Evolutionary conservation across 2,113 vertebrate genomes (phyloP), one percentile per base, ranked within the genome.

Genomic region (Alethe castanea): DNA sequence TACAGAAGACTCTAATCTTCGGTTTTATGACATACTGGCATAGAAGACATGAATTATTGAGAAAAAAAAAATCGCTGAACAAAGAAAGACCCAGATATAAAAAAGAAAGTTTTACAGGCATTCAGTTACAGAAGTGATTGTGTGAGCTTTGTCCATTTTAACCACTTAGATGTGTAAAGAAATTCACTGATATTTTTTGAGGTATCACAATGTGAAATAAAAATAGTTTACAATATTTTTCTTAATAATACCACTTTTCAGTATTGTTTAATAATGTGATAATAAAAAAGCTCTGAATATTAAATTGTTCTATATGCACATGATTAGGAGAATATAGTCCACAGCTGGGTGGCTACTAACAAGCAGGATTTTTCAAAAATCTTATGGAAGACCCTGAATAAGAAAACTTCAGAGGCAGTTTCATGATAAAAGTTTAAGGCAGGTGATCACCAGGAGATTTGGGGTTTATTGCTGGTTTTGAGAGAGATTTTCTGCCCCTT

Each of bases 361-460:
- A 61, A 64, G n/a, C 9, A 70, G 26, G 25, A 73, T 77, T 96
- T 90, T 90, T 89, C 48, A 80, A 80, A 95, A 91, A 76, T 84
- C 47, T 62, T 54, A 60, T 35, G n/a, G 40, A 88, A 24, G 38
- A 70, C 36, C 22, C 17, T 52, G 60, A 90, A 85, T 54, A 56
- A 88, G 56, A 81, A 65, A 85, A 59, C 59, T 77, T 94, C 87
- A 83, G 72, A 91, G 42, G 13, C 7, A 2, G 48, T 82, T 42
- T 87, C 42, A 77, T 59, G 8, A 36, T 62, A 91, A 74, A 38
- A 82, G 12, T 69, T 73, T 77, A 89, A 72, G 61, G 26, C 70
- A 54, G 40, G 66, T 82, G 53, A 69, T 85, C 93, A 95, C 73
- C 48, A 85, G 86, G 86, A 94, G 42, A 87, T 88, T 42, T 85